Conservation (phyloP, 1,140 invertebrate genomes). For the Spodoptera frugiperda region DNA sequence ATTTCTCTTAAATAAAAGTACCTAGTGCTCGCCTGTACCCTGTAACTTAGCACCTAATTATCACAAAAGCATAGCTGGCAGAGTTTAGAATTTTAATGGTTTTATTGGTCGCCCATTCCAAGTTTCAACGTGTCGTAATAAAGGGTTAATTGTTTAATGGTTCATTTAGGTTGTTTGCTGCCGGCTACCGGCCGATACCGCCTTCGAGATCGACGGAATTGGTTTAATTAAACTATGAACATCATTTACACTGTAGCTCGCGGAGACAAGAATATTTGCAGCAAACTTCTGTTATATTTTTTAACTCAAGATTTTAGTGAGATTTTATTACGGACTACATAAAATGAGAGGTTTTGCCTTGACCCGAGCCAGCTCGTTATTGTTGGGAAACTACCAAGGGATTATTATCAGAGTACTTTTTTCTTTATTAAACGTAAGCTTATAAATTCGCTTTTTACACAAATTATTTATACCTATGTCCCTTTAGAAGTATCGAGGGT, state of each 20-base stretch:
- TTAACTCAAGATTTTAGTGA: slow-evolving; percentile 8
- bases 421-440: slow-evolving; percentile 18
- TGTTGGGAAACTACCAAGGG: slow-evolving; percentile 7
- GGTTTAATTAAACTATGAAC: slow-evolving; percentile 35
- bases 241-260: not conserved
- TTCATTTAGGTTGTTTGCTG: slow-evolving; percentile 54
- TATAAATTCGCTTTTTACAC: slow-evolving; percentile 10
- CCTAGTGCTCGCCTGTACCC: not conserved
- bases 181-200: not conserved
- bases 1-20: too few species aligned
- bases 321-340: slow-evolving; percentile 18
- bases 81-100: slow-evolving; percentile 68
- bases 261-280: not conserved
- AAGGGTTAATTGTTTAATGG: slow-evolving; percentile 59
- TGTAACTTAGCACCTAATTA: slow-evolving; percentile 49
- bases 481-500: not conserved
- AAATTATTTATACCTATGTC: not conserved
- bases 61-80: slow-evolving; percentile 51
- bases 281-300: slow-evolving; percentile 1
- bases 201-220: not conserved
- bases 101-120: slow-evolving; percentile 60
- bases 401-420: slow-evolving; percentile 17
- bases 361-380: not conserved
- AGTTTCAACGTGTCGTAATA: slow-evolving; percentile 59
- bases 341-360: slow-evolving; percentile 20